These are phyloP conservation scores for Rhamphomyia laevipes DNA, from an alignment of 2,888 invertebrate species.

Conservation along the genomic window DNA sequence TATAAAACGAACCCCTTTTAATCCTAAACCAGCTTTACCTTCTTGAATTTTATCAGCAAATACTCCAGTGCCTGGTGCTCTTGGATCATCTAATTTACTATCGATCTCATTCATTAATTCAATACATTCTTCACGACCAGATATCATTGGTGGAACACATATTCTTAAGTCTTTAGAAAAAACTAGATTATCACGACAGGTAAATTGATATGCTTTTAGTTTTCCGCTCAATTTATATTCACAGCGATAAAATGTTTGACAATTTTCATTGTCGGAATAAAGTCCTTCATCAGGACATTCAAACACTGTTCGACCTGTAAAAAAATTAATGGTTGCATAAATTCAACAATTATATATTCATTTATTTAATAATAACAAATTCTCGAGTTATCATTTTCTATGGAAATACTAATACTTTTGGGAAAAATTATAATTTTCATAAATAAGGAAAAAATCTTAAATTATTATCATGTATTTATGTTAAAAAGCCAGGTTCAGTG, in stretches of 20 bases:
- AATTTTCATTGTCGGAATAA: slow-evolving; percentile 57
- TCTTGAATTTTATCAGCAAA: slow-evolving; percentile 12
- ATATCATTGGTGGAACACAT: slow-evolving; percentile 59
- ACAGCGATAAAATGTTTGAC: slow-evolving; percentile 64
- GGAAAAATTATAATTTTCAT: too few species aligned
- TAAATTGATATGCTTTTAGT: slow-evolving; percentile 50
- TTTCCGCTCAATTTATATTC: slow-evolving; percentile 46
- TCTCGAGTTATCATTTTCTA: too few species aligned
- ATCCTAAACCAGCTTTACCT: slow-evolving; percentile 24
- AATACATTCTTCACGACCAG: slow-evolving; percentile 56
- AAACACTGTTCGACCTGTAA: slow-evolving; percentile 25
- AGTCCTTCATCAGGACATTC: slow-evolving; percentile 57
- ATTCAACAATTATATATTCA: too few species aligned
- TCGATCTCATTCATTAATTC: slow-evolving; percentile 35
- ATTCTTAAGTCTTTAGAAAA: slow-evolving; percentile 54
- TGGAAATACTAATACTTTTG: too few species aligned
- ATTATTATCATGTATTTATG: too few species aligned
- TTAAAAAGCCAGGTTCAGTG: too few species aligned
- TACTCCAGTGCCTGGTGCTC: slow-evolving; percentile 11
- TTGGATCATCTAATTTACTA: slow-evolving; percentile 12
- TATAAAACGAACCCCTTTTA: slow-evolving; percentile 33
- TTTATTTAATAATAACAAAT: too few species aligned
- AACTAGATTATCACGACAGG: slow-evolving; percentile 63
- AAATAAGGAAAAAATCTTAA: too few species aligned
- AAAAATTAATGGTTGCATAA: too few species aligned